Conservation (phyloP, 2,797 vertebrate species). For the Sebastes cheni region DNA sequence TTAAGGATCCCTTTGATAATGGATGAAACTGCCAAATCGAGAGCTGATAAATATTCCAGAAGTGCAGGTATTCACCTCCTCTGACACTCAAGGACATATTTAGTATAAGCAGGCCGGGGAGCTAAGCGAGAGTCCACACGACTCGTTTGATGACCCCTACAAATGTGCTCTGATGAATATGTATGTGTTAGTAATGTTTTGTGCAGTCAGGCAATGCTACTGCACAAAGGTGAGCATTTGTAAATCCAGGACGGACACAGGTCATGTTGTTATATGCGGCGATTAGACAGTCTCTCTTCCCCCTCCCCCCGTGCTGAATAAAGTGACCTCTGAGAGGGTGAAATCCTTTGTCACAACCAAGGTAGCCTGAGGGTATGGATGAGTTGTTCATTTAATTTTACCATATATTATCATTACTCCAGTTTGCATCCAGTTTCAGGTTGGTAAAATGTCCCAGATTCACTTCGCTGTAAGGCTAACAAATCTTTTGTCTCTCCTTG, state of each 20-base stretch:
- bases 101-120: slow-evolving; percentile 24
- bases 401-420: neutral
- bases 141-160: slow-evolving; percentile 42
- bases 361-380: neutral
- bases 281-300: neutral
- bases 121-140: neutral
- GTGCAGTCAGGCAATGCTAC: slow-evolving; percentile 55
- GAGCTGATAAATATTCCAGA: slow-evolving; percentile 51
- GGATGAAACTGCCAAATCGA: slow-evolving; percentile 43
- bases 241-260: slow-evolving; percentile 46
- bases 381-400: neutral
- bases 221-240: slow-evolving; percentile 56
- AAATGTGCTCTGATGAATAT: slow-evolving; percentile 69
- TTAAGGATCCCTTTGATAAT: slow-evolving; percentile 65
- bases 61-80: slow-evolving; percentile 58
- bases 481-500: neutral
- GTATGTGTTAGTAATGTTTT: slow-evolving; percentile 53
- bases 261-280: slow-evolving; percentile 28
- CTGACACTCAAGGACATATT: slow-evolving; percentile 63
- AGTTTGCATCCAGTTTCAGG: neutral
- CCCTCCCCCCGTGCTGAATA: neutral
- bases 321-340: slow-evolving; percentile 34
- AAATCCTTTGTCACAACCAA: slow-evolving; percentile 25
- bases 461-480: neutral
- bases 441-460: neutral